Base-by-base conservation (phyloP, 2,113 vertebrate species). In the Notechis scutatus region DNA sequence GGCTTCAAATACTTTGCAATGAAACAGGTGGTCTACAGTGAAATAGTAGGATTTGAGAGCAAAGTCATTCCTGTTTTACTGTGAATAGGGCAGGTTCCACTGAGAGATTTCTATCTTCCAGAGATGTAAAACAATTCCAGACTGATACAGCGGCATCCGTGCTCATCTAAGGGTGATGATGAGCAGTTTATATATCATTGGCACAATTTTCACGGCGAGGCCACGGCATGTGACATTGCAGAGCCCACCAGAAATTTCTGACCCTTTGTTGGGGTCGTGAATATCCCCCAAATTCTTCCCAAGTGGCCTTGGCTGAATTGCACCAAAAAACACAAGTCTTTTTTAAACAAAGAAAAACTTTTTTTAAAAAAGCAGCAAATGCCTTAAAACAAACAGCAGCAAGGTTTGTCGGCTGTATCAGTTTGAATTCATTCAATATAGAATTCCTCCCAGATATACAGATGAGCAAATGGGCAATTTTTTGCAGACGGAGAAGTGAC, bases 1-100 rank as follows among this genome's bases (percentile, higher is more conserved):
- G 89, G 95, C 92, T 96, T 89, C 91, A 92, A 95, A 94, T 91
- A 24, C 93, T 97, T 92, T 86, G 96, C 95, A 89, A 93, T 74
- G 87, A 64, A 54, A 74, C 8, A 69, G 91, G 45, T 10, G 54
- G 39, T 45, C 5, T 52, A 52, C 39, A 0, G 81, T 59, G 81
- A 89, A 15, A 64, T 55, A 5, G 29, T 57, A 85, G 39, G 20
- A 45, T 55, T 89, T 86, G 86, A n/a, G 12, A 59, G 42, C 81
- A 18, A 91, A 64, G 57, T 3, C 14, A 54, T 42, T 57, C 18
- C 45, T 42, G 59, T 92, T 89, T 59, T 56, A 39, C 69, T 85
- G 61, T 23, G 42, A 85, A 90, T 54, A 85, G 87, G 61, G 47
- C 47, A 24, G 34, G 42, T 5, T 89, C 61, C 50, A 64, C 86